phyloP scores from a whole-genome alignment of 1,140 invertebrate species.

The Brachionus rotundiformis region DNA sequence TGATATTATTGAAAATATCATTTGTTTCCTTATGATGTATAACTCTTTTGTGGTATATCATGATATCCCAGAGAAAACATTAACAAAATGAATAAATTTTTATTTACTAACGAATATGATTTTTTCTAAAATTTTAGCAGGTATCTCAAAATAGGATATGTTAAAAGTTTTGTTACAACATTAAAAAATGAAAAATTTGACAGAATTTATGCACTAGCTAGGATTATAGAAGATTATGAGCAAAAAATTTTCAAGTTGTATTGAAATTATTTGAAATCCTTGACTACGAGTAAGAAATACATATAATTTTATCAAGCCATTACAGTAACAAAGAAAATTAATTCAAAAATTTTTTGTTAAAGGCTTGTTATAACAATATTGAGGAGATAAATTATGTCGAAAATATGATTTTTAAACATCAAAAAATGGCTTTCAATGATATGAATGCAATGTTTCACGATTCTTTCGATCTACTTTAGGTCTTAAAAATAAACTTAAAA shows the following conservation, averaged over 20 bases:
- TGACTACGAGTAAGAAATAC: not conserved
- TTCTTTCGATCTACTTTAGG: not conserved
- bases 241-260: not conserved
- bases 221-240: not conserved
- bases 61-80: not conserved
- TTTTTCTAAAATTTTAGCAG: not conserved
- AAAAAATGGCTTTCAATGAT: slow-evolving; percentile 5
- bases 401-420: not conserved
- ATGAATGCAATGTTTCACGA: not conserved
- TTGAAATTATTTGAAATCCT: not conserved
- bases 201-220: not conserved
- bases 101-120: not conserved
- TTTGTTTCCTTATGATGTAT: too few species aligned
- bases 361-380: not conserved
- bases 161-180: not conserved
- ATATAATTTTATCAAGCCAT: not conserved
- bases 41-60: not conserved
- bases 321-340: not conserved
- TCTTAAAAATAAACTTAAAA: too few species aligned
- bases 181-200: not conserved
- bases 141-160: not conserved
- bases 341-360: not conserved
- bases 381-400: not conserved
- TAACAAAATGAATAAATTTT: not conserved
- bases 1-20: too few species aligned